These are phyloP conservation scores for Rhamnusium bicolor DNA, from an alignment of 2,888 invertebrate species.

Conservation along the genomic window DNA sequence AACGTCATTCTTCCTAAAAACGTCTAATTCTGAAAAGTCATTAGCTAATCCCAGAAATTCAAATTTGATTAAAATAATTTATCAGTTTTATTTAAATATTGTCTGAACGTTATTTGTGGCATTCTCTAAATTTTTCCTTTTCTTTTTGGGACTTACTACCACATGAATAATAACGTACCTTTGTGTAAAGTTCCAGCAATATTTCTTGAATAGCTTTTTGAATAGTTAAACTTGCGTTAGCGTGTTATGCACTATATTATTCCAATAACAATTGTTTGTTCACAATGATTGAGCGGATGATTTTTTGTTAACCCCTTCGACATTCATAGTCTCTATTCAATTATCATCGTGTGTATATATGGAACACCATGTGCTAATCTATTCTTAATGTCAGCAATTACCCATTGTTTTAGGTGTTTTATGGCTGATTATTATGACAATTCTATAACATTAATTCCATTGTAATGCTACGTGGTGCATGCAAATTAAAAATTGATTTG, in stretches of 20 bases:
- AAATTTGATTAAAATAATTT: too few species aligned
- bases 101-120: too few species aligned
- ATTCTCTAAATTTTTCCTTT: too few species aligned
- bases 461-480: constrained; percentile 29
- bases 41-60: too few species aligned
- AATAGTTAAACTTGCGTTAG: background rate
- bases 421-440: constrained; percentile 38
- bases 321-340: constrained; percentile 30
- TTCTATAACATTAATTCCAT: constrained; percentile 29
- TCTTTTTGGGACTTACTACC: too few species aligned
- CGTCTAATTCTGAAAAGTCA: too few species aligned
- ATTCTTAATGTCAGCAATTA: constrained; percentile 46
- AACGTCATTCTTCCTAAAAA: too few species aligned
- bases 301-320: background rate
- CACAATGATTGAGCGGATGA: background rate
- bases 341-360: constrained; percentile 17
- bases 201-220: background rate
- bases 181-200: background rate
- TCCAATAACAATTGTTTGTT: constrained; percentile 4
- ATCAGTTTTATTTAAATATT: too few species aligned
- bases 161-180: background rate
- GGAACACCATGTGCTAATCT: constrained; percentile 37
- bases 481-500: constrained; percentile 36
- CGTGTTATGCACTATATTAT: background rate
- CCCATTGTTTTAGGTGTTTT: constrained; percentile 45